Evolutionary conservation across 2,797 vertebrate genomes (phyloP), one percentile per base, ranked within the genome.

Genomic region (Bradypodion pumilum): DNA sequence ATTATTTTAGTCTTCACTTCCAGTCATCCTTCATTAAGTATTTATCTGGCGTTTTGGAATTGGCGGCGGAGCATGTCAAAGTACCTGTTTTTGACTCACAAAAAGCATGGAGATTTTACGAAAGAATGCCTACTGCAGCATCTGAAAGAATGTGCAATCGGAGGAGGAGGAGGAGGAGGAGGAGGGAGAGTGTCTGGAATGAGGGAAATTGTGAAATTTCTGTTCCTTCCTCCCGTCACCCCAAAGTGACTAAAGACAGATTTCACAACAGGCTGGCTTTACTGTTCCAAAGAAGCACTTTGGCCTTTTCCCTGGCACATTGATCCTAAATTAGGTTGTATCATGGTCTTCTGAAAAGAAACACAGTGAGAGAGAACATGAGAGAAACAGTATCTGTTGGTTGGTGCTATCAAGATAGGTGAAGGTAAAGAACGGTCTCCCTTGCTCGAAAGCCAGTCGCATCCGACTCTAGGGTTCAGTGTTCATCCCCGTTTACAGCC

Each of bases 1-100:
- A 16, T 85, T 77, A 91, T 90, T 87, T 92, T 91, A 86, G 72
- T 74, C 91, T 82, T 78, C 66, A 76, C 86, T 93, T 92, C 82
- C 37, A 92, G 89, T 78, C 7, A 2, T 88, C 85, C 91, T 91
- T 89, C 93, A 90, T 93, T 91, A 94, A 93, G 90, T 90, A 93
- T 94, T 93, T 93, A 94, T 89, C 91, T 85, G 72, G 86, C 44
- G 32, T 85, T 90, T 92, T 84, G 85, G 84, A 92, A 93, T 69
- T 66, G 79, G 80, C 42, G 79, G 78, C 0, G 52, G 75, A 84
- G 60, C 86, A 62, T 82, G 84, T 76, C 79, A 83, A 91, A 82
- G 63, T 19, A 89, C 80, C 79, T 90, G 79, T 56, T 78, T 74
- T 74, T 80, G 49, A 73, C 5, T 78, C 87, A 81, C 78, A 88